These are phyloP conservation scores for Carettochelys insculpta DNA, from an alignment of 2,113 vertebrate genomes.

Conservation along the genomic window DNA sequence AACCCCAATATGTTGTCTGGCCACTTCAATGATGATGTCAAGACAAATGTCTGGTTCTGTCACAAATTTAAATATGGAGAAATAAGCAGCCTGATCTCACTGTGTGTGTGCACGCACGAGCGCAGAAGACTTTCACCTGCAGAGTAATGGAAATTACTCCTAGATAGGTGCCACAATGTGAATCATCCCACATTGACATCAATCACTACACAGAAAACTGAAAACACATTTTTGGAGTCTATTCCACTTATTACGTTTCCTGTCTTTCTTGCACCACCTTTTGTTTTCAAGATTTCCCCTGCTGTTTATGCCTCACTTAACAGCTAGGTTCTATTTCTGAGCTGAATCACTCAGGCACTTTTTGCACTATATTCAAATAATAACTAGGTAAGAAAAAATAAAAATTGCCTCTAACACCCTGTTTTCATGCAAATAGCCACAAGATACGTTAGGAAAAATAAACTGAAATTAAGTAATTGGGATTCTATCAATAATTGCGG, in stretches of 20 bases:
- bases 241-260: no score
- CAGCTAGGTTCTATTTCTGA: background rate
- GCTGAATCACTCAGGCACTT: background rate
- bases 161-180: background rate
- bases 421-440: fast-evolving
- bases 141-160: background rate
- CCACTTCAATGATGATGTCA: no score
- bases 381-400: background rate
- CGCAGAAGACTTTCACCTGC: no score
- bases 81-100: no score
- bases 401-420: background rate
- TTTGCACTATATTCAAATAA: background rate
- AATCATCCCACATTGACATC: background rate
- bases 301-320: background rate
- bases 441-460: background rate
- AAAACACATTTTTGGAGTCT: background rate
- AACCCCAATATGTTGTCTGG: no score
- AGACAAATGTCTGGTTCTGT: no score
- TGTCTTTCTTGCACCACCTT: background rate
- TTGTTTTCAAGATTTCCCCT: background rate
- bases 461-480: no score
- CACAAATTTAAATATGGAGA: no score
- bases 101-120: no score
- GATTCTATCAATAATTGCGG: background rate
- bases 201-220: background rate